A percentile compares a stretch with the other conserved stretches of the same genome.
These are phyloP conservation scores for Orthonychiurus folsomi DNA, from an alignment of 2,888 invertebrate genomes.

Conservation along the genomic window DNA sequence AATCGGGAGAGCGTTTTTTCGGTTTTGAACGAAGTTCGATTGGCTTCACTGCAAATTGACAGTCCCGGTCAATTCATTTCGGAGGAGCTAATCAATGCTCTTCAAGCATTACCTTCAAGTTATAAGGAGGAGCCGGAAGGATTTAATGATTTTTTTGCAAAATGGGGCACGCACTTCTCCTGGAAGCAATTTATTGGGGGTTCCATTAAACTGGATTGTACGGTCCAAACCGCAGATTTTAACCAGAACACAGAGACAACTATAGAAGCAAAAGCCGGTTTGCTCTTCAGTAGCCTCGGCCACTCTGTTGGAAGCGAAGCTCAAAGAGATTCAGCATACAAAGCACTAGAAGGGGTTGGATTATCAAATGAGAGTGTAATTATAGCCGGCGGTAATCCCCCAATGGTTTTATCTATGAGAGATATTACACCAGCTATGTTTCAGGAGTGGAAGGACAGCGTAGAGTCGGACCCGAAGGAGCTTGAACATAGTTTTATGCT, in stretches of 20 bases:
- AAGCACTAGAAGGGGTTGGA: background rate
- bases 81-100: background rate
- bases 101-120: background rate
- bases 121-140: background rate
- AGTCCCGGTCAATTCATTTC: background rate
- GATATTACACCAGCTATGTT: background rate
- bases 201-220: slow-evolving; percentile 4
- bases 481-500: background rate
- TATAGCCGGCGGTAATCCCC: background rate
- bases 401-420: background rate
- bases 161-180: slow-evolving; percentile 5
- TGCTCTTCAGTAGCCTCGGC: background rate
- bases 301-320: background rate
- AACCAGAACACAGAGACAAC: background rate
- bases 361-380: background rate
- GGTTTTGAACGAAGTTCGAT: background rate
- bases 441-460: background rate
- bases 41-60: background rate
- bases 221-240: background rate
- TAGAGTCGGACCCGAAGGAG: background rate
- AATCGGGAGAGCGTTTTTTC: background rate
- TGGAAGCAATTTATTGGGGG: slow-evolving; percentile 5
- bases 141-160: background rate
- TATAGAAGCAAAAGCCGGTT: background rate
- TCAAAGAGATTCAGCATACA: background rate